These are phyloP conservation scores for Ericerus pela DNA, from an alignment of 1,140 invertebrate species.

Conservation along the genomic window DNA sequence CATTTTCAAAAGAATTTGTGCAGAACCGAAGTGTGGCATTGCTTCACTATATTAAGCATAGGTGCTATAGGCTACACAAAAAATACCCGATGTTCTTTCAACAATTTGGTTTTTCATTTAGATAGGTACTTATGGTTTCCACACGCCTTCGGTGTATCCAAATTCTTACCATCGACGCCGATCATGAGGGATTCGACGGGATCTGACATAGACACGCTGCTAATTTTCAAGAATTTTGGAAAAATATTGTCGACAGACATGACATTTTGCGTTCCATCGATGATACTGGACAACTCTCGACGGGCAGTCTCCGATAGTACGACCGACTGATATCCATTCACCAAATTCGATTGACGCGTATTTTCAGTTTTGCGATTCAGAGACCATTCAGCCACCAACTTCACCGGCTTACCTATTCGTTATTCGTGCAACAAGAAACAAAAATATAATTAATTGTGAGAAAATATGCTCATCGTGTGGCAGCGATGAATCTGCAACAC, in stretches of 20 bases:
- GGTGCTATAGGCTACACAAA: no score
- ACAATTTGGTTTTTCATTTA: no score
- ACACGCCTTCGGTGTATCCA: not conserved
- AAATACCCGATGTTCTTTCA: no score
- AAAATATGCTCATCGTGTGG: no score
- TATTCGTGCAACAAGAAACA: no score
- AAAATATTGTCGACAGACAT: not conserved
- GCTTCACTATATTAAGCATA: no score
- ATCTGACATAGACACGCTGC: not conserved
- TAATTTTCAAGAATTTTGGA: slow-evolving; percentile 1
- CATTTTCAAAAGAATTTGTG: no score
- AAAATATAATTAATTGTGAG: no score
- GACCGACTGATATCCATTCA: not conserved
- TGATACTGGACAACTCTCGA: not conserved
- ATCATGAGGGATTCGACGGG: not conserved
- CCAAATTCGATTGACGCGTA: not conserved
- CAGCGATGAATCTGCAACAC: no score
- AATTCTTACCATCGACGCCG: not conserved
- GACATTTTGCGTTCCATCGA: not conserved
- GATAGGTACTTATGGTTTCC: no score
- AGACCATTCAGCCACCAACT: not conserved
- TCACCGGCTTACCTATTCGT: not conserved
- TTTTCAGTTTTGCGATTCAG: not conserved
- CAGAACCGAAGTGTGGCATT: no score
- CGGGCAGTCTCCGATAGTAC: not conserved